Conservation (phyloP, 2,888 invertebrate genomes). For the Nineta flava region DNA sequence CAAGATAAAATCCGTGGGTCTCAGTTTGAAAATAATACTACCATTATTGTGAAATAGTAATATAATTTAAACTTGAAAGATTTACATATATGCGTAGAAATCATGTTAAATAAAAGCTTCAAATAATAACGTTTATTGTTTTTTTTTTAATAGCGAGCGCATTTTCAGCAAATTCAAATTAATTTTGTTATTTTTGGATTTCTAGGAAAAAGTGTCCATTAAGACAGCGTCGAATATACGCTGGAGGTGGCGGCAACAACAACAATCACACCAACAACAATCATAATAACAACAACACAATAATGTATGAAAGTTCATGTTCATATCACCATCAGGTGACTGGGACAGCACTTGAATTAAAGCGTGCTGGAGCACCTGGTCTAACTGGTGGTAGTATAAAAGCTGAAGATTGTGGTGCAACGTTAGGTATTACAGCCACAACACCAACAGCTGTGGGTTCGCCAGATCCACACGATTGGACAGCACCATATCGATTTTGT, state of each 20-base stretch:
- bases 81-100: no score
- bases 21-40: no score
- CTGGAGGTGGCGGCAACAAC: not conserved
- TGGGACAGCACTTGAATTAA: constrained; percentile 29
- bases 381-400: constrained; percentile 7
- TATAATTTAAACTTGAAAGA: no score
- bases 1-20: no score
- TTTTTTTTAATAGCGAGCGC: no score
- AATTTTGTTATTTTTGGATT: constrained; percentile 8
- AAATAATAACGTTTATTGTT: no score
- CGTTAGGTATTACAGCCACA: constrained; percentile 27
- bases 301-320: constrained; percentile 88
- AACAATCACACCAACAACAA: not conserved
- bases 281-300: constrained; percentile 20
- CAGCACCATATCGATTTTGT: constrained; percentile 55
- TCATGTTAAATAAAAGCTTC: no score
- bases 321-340: constrained; percentile 48
- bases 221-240: constrained; percentile 15
- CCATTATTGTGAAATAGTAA: no score
- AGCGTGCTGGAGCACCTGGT: constrained; percentile 16
- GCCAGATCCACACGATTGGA: constrained; percentile 41
- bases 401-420: constrained; percentile 17
- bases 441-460: constrained; percentile 30
- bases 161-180: no score
- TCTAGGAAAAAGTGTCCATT: constrained; percentile 25